Conservation (phyloP, 1,140 invertebrate genomes). For the Caerostris darwini region DNA sequence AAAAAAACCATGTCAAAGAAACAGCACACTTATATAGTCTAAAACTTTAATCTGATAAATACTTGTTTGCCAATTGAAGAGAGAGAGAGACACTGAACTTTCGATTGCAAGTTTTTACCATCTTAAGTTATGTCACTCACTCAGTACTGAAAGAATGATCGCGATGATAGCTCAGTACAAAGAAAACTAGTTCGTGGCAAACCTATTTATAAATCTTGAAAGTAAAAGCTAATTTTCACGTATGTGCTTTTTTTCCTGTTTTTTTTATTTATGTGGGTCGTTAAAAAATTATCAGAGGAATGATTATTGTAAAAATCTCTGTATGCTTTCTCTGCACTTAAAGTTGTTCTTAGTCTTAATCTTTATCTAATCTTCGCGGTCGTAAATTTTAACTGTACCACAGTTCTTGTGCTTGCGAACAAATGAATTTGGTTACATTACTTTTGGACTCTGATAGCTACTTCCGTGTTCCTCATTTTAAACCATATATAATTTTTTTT, state of each 20-base stretch:
- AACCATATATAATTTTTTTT: background rate
- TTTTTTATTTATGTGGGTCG: background rate
- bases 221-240: slow-evolving; percentile 10
- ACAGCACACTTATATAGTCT: background rate
- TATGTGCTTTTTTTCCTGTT: background rate
- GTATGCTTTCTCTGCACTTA: background rate
- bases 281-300: slow-evolving; percentile 1
- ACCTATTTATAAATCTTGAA: slow-evolving; percentile 44
- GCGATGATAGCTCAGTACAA: slow-evolving; percentile 30
- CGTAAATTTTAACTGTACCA: background rate
- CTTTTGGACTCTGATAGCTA: background rate
- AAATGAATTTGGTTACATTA: background rate
- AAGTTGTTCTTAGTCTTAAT: background rate
- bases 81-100: background rate
- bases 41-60: slow-evolving; percentile 30
- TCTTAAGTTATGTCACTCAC: background rate
- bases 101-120: background rate
- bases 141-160: slow-evolving; percentile 20
- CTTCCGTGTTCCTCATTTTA: background rate
- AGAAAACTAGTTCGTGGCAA: background rate
- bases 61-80: background rate
- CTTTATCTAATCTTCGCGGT: background rate
- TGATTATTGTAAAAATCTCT: background rate
- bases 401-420: background rate
- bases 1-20: background rate